Percentiles rank a stretch among this genome's conserved stretches.
Evolutionary conservation across 1,140 invertebrate species (phyloP).

Genomic region (Lepidurus apus): DNA sequence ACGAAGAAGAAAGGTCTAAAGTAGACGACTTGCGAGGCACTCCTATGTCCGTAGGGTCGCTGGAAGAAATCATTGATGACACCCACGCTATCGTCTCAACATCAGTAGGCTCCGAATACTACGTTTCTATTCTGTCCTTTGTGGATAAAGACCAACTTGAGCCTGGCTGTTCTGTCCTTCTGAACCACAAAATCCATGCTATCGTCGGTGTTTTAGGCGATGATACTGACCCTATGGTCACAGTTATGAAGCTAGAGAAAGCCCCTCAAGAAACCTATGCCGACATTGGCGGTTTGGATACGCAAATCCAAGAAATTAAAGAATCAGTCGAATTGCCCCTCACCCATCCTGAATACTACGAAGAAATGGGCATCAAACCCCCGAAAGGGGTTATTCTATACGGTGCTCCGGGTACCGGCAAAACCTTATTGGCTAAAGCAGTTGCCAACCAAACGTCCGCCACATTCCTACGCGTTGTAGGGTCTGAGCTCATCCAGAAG

Average conservation of each 20-base stretch:
- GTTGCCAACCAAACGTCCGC: constrained; percentile 99
- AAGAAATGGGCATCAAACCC: constrained; percentile 99
- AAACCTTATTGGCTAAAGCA: constrained; percentile 96
- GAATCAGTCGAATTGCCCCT: constrained; percentile 98
- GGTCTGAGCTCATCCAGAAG: constrained; percentile 98
- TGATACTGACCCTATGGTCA: constrained; percentile 99
- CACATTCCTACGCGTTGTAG: constrained; percentile 96
- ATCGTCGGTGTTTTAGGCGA: constrained; percentile 97
- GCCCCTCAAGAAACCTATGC: constrained; percentile 99
- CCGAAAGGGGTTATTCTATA: constrained; percentile 99
- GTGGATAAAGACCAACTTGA: constrained; percentile 99
- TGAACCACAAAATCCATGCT: constrained; percentile 98
- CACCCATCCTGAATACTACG: constrained; percentile 99
- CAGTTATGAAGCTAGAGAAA: constrained; percentile 99
- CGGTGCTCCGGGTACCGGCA: constrained; percentile 94
- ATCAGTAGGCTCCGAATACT: constrained; percentile 98
- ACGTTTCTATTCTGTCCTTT: constrained; percentile 98
- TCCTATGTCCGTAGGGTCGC: constrained; percentile 98
- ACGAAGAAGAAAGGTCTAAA: constrained; percentile 60
- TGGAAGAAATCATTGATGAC: constrained; percentile 99
- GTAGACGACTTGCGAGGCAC: constrained; percentile 98
- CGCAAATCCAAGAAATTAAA: constrained; percentile 99
- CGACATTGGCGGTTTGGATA: constrained; percentile 98
- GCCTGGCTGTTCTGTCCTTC: constrained; percentile 94
- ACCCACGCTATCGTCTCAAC: constrained; percentile 99